Percentiles rank a stretch among this genome's conserved stretches.
Conservation (phyloP, 1,140 invertebrate genomes). For the Arion vulgaris region DNA sequence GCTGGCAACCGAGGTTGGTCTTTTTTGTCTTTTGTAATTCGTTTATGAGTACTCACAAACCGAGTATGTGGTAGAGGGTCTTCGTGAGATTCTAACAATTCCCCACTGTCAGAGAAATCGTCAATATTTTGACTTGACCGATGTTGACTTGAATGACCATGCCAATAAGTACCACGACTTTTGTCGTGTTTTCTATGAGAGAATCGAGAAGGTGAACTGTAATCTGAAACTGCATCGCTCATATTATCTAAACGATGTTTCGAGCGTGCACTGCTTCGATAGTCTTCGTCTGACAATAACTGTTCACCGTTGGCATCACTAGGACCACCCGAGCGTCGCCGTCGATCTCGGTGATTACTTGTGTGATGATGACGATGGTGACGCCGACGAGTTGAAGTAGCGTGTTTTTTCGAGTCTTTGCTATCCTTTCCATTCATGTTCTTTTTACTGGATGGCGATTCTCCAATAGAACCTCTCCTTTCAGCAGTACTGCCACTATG, state of each 20-base stretch:
- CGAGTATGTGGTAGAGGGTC: not conserved
- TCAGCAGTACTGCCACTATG: not conserved
- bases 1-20: not conserved
- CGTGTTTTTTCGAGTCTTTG: conserved; percentile 26
- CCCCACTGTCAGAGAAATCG: conserved; percentile 2
- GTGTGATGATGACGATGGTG: conserved; percentile 27
- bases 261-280: not conserved
- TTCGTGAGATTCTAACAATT: not conserved
- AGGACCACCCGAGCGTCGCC: not conserved
- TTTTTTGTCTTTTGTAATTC: not conserved
- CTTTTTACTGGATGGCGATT: not conserved
- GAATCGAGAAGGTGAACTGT: not conserved
- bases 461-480: not conserved
- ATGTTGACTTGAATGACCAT: not conserved
- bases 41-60: not conserved
- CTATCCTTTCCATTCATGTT: not conserved
- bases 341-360: not conserved
- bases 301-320: not conserved
- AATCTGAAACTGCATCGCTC: not conserved
- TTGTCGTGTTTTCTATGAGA: conserved; percentile 20
- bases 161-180: conserved; percentile 1
- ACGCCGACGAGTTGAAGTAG: not conserved
- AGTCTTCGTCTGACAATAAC: not conserved
- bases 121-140: not conserved
- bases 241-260: not conserved